A percentile compares a stretch with the other conserved stretches of the same genome.
These are phyloP conservation scores for Zaprionus davidi DNA, from an alignment of 1,140 invertebrate species.

Conservation along the genomic window DNA sequence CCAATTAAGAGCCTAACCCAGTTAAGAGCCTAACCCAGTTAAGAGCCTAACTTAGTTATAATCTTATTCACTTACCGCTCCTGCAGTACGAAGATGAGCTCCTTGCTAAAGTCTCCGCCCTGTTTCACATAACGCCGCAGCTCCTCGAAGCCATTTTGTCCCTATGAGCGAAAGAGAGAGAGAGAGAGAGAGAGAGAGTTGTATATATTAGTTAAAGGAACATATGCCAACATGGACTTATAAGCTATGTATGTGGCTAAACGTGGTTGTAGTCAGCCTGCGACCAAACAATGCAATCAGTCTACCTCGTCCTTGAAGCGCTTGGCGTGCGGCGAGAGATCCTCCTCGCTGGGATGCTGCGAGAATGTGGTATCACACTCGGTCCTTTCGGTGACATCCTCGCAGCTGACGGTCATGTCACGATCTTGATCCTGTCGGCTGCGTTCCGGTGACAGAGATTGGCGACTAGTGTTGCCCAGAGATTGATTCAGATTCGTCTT, in stretches of 20 bases:
- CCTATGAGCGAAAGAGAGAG: slow-evolving; percentile 85
- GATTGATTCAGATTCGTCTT: slow-evolving; percentile 67
- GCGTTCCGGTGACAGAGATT: slow-evolving; percentile 59
- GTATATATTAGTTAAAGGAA: neutral
- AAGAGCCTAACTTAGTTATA: neutral
- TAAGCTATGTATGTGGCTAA: too few relatives aligned
- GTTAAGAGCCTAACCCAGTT: too few relatives aligned
- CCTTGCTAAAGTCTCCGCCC: slow-evolving; percentile 97
- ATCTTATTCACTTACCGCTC: slow-evolving; percentile 89
- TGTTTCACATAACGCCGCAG: slow-evolving; percentile 95
- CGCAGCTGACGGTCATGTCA: slow-evolving; percentile 60
- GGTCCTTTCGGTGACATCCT: slow-evolving; percentile 65
- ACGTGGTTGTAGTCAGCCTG: neutral
- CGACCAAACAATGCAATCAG: slow-evolving; percentile 48
- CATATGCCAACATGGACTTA: neutral
- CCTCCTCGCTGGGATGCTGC: slow-evolving; percentile 66
- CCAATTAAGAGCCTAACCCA: too few relatives aligned
- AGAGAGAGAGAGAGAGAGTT: neutral
- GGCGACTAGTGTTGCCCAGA: slow-evolving; percentile 39
- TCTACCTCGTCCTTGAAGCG: slow-evolving; percentile 76
- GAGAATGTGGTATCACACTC: slow-evolving; percentile 58
- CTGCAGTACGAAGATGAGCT: slow-evolving; percentile 93
- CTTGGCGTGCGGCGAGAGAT: slow-evolving; percentile 69
- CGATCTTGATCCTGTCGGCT: slow-evolving; percentile 38
- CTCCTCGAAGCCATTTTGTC: slow-evolving; percentile 96